Base-by-base conservation (phyloP, 2,888 invertebrate species). In the Eupithecia dodoneata region DNA sequence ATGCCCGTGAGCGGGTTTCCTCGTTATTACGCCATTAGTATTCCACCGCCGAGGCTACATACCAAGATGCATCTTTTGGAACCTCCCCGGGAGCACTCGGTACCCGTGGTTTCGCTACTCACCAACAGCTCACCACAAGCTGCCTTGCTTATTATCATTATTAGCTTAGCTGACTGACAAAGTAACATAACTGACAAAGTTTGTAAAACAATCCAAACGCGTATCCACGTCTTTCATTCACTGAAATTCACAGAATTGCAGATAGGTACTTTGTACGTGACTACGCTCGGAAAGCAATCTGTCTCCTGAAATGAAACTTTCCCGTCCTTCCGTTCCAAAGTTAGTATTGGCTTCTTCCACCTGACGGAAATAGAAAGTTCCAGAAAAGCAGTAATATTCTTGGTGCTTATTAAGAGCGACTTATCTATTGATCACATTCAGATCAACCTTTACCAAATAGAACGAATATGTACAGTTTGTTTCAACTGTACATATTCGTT, bases 281-380 rank as follows among this genome's bases (percentile, higher is more conserved):
- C 63, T 63, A 12, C 10, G 63, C 18, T 30, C 30, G 63, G 30
- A 63, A 63, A 63, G 63, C 63, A 63, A 63, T 63, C n/a, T 12
- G 63, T 63, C 30, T 63, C 63, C 63, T 63, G 10, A 63, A 63
- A 63, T 63, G 63, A 63, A 59, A 63, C 63, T 63, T 30, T 30
- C 63, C 63, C 12, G 63, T 10, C 63, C 2, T 63, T 63, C 30
- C 30, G 10, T 30, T 63, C 30, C 9, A 3, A 59, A 59, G 12
- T 63, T 30, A 63, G 63, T 12, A 63, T 63, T 63, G 63, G 63
- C 63, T 30, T 63, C 12, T 30, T 12, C 9, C 10, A 63, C 12
- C 63, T 30, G 12, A 30, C 12, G 30, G 3, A 59, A 63, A 63
- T 63, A 18, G 63, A 63, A 63, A 18, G 30, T 30, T 63, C 18